These are phyloP conservation scores for Chironomus riparius DNA, from an alignment of 2,888 invertebrate species.

Conservation along the genomic window DNA sequence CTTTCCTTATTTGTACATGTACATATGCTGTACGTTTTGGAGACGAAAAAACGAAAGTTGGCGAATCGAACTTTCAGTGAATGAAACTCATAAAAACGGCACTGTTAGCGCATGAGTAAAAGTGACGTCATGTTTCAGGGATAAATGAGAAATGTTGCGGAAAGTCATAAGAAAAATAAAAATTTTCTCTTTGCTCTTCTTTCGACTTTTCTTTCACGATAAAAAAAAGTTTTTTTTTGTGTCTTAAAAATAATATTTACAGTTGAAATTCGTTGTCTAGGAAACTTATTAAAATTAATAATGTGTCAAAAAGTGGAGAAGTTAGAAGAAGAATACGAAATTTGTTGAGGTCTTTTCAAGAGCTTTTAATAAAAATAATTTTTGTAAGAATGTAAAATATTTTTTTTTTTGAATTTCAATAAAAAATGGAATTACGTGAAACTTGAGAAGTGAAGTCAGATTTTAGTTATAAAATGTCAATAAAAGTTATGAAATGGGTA, in stretches of 20 bases:
- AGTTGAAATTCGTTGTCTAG: background rate
- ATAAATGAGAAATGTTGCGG: constrained; percentile 23
- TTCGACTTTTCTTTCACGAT: background rate
- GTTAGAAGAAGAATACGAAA: no score
- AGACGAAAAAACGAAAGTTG: background rate
- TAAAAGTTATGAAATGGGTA: no score
- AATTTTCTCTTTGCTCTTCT: background rate
- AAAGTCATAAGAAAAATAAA: constrained; percentile 6
- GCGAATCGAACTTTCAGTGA: background rate
- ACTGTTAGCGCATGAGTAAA: constrained; percentile 24
- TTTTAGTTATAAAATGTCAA: no score
- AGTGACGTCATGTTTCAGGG: constrained; percentile 23
- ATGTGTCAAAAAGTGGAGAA: background rate
- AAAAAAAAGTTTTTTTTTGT: background rate
- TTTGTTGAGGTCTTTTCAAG: no score
- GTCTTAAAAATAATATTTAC: background rate
- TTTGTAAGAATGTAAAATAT: no score
- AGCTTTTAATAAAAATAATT: no score
- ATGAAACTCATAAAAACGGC: background rate
- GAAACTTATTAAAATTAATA: background rate
- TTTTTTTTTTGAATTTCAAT: no score
- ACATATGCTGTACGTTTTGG: background rate
- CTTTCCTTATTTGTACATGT: background rate
- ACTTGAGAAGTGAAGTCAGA: no score
- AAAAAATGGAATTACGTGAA: no score